These are phyloP conservation scores for Xyrauchen texanus DNA, from an alignment of 2,113 vertebrate genomes.

Conservation along the genomic window DNA sequence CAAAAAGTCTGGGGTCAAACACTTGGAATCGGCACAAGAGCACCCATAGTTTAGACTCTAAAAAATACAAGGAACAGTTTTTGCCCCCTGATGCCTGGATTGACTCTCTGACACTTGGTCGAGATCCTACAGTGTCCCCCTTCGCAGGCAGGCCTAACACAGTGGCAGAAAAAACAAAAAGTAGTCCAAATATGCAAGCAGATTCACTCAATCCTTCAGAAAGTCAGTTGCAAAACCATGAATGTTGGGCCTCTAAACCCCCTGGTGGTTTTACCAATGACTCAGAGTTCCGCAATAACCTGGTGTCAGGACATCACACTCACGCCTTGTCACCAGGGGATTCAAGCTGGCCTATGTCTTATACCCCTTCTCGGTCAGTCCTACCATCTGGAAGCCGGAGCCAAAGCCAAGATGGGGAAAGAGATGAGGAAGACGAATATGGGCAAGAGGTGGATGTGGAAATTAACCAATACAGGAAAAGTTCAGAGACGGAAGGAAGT, in stretches of 20 bases:
- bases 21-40: constrained; percentile 54
- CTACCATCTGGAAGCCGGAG: background rate
- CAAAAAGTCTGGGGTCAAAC: constrained; percentile 43
- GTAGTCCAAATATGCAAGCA: background rate
- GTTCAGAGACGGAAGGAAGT: constrained; percentile 63
- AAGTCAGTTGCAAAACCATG: constrained; percentile 39
- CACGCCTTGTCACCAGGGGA: constrained; percentile 23
- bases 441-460: constrained; percentile 51
- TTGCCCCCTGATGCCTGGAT: constrained; percentile 73
- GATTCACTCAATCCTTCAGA: constrained; percentile 16
- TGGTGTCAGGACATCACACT: background rate
- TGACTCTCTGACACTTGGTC: constrained; percentile 67
- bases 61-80: constrained; percentile 60
- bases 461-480: constrained; percentile 46
- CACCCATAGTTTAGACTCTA: constrained; percentile 66
- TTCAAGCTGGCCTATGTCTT: constrained; percentile 46
- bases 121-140: constrained; percentile 53
- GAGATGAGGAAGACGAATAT: background rate
- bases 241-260: constrained; percentile 21
- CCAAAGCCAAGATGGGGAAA: background rate
- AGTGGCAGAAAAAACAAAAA: background rate
- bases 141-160: constrained; percentile 29
- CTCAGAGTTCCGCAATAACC: background rate
- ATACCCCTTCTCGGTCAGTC: constrained; percentile 21
- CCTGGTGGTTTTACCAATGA: constrained; percentile 5